Evolutionary conservation across 2,888 invertebrate species (phyloP), one percentile per base, ranked within the genome.

Genomic region (Eupithecia vulgata): DNA sequence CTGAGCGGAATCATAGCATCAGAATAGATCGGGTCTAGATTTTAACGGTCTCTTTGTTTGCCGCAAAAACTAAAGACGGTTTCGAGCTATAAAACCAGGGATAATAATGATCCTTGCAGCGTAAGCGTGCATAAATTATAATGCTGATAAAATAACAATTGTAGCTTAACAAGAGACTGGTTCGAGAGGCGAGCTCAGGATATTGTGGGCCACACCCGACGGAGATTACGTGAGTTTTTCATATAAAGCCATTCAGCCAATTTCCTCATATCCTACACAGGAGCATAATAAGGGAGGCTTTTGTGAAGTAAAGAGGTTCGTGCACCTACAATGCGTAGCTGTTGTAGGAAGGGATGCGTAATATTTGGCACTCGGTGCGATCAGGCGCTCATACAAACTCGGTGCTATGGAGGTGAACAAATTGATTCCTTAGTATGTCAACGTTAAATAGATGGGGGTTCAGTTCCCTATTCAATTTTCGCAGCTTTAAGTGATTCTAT

Each of bases 211-310:
- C 87, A 88, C 87, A 88, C 89, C 89, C 87, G 82, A 84, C 87
- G 87, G 88, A 93, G 90, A 93, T 93, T 93, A 92, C 92, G 89
- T 82, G 91, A 92, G 90, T 92, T 93, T 94, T 94, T 93, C 91
- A 92, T 93, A 93, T 90, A 91, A 92, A 91, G 91, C 93, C 89
- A 93, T 93, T 92, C 91, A 92, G 90, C 92, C 94, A 93, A 94
- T 94, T 93, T 92, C 92, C 92, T 92, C 90, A 92, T 92, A 94
- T 91, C 91, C 92, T 89, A 91, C 90, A 91, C 88, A 89, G 88
- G 87, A 90, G 91, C 90, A 92, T 92, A 93, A 94, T 93, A 93
- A 92, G 90, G 90, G 89, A 90, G 88, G 90, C 91, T 92, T 92
- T 92, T 93, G 90, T 92, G 88, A 89, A 88, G 88, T 87, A 91